Evolutionary conservation across 2,888 invertebrate species (phyloP).

Genomic region (Brenthis hecate): DNA sequence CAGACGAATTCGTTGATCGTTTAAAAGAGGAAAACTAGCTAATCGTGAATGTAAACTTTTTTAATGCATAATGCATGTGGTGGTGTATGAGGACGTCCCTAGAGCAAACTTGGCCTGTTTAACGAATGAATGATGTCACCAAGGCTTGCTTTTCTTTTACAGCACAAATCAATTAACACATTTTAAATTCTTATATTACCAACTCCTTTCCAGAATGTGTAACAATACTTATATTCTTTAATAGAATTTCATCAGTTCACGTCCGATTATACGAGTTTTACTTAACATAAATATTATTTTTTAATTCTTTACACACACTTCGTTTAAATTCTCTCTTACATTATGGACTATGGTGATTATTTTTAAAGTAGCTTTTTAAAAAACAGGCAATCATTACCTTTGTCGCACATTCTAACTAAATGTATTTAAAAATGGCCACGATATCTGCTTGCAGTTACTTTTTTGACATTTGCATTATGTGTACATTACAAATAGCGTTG

Average conservation of each 20-base stretch:
- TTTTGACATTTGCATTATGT: no score
- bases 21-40: constrained; percentile 5
- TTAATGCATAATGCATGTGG: constrained; percentile 29
- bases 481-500: no score
- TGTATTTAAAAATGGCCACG: no score
- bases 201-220: not conserved
- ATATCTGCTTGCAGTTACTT: no score
- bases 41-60: constrained; percentile 19
- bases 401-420: no score
- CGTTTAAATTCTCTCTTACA: no score
- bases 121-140: constrained; percentile 21
- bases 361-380: no score
- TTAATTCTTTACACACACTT: no score
- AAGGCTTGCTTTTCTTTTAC: constrained; percentile 7
- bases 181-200: constrained; percentile 6
- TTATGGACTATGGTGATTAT: no score
- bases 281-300: not conserved
- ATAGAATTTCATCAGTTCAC: not conserved
- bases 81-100: constrained; percentile 19
- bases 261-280: not conserved
- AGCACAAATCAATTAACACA: constrained; percentile 14
- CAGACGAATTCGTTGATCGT: not conserved
- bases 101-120: constrained; percentile 11
- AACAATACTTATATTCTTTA: not conserved
- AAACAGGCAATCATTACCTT: no score